phyloP scores from a whole-genome alignment of 2,797 vertebrate genomes.

The Gymnopithys bicolor region DNA sequence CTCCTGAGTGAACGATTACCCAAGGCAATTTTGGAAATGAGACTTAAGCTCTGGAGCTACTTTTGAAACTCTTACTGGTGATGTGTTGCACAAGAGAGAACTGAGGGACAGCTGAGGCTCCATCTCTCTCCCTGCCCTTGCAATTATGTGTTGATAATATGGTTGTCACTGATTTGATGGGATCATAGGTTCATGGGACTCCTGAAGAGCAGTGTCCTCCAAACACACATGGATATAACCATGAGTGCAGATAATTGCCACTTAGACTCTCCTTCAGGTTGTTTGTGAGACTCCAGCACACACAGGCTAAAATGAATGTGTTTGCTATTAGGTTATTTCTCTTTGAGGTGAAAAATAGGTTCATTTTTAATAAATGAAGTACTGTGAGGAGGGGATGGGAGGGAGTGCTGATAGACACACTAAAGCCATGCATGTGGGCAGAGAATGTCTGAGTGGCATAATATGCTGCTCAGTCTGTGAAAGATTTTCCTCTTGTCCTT shows the following conservation, averaged over 20 bases:
- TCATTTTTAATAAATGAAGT: not conserved
- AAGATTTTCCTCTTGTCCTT: not conserved
- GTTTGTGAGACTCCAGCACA: not conserved
- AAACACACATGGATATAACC: not conserved
- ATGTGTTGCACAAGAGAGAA: not conserved
- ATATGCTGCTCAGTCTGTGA: not conserved
- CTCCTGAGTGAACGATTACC: not conserved
- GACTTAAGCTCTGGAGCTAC: not conserved
- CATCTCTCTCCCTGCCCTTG: not conserved
- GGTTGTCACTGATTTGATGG: not conserved
- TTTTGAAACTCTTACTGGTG: not conserved
- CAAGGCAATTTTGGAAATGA: not conserved
- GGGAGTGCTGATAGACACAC: not conserved
- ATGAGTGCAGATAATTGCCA: not conserved
- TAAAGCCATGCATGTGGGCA: not conserved
- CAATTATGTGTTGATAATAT: not conserved
- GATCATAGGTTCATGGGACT: fast-evolving
- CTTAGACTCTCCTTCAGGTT: not conserved
- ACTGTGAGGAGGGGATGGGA: fast-evolving
- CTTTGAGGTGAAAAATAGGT: not conserved
- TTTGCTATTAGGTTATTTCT: not conserved
- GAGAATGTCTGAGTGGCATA: not conserved
- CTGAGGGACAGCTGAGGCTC: not conserved
- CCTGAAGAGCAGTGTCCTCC: not conserved
- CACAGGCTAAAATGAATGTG: not conserved